A percentile compares a stretch with the other conserved stretches of the same genome.
Conservation (phyloP, 1,140 invertebrate species). For the Psilanteris sp. region DNA sequence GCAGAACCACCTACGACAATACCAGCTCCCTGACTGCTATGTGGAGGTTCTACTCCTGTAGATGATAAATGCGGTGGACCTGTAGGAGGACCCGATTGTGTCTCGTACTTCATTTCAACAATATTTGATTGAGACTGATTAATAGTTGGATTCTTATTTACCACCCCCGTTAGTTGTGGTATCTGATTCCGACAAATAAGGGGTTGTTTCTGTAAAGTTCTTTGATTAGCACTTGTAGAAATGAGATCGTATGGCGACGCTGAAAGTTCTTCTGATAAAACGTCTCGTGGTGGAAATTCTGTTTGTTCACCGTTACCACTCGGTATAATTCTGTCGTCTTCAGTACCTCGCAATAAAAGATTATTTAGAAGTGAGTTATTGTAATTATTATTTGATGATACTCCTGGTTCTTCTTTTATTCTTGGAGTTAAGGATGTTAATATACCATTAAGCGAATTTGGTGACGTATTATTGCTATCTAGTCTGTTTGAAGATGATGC, state of each 20-base stretch:
- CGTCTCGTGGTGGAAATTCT: slow-evolving; percentile 66
- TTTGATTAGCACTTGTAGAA: slow-evolving; percentile 29
- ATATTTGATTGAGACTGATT: slow-evolving; percentile 55
- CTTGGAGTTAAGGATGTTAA: slow-evolving; percentile 64
- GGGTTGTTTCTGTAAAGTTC: slow-evolving; percentile 34
- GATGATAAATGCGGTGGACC: slow-evolving; percentile 72
- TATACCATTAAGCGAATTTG: slow-evolving; percentile 70
- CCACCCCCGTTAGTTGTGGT: slow-evolving; percentile 10
- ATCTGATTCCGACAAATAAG: slow-evolving; percentile 36
- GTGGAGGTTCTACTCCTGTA: slow-evolving; percentile 74
- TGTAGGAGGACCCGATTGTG: slow-evolving; percentile 69
- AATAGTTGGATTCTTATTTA: slow-evolving; percentile 34
- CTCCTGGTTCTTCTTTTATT: slow-evolving; percentile 67
- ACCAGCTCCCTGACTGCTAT: slow-evolving; percentile 73
- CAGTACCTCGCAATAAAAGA: slow-evolving; percentile 55
- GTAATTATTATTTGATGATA: slow-evolving; percentile 47
- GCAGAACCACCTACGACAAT: slow-evolving; percentile 73
- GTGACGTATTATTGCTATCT: slow-evolving; percentile 25
- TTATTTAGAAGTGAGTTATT: slow-evolving; percentile 70
- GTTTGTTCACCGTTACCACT: slow-evolving; percentile 39
- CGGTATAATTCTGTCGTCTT: slow-evolving; percentile 53
- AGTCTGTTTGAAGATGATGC: slow-evolving; percentile 13
- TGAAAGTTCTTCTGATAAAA: slow-evolving; percentile 65
- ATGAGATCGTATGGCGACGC: slow-evolving; percentile 70
- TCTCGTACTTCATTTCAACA: slow-evolving; percentile 78